Conservation (phyloP, 2,888 invertebrate species). For the Polymixis lichenea region DNA sequence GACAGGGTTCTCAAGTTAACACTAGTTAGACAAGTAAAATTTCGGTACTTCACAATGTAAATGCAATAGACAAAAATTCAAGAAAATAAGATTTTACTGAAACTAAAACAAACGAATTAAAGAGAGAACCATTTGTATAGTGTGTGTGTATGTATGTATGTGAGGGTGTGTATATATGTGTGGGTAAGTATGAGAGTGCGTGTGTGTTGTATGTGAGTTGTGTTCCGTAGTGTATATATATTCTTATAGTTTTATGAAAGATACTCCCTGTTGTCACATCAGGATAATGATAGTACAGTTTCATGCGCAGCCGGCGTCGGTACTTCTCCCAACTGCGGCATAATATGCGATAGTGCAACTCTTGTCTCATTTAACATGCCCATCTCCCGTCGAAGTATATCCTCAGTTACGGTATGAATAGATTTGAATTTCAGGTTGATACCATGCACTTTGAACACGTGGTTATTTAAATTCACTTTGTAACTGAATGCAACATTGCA, state of each 20-base stretch:
- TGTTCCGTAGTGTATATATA: too few species aligned
- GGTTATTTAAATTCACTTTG: constrained; percentile 89
- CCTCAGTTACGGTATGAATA: constrained; percentile 87
- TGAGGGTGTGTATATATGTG: too few species aligned
- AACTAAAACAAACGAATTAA: too few species aligned
- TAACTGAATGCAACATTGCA: constrained; percentile 89
- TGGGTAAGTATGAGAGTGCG: too few species aligned
- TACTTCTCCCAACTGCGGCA: constrained; percentile 80
- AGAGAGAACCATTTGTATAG: too few species aligned
- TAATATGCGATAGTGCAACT: constrained; percentile 81
- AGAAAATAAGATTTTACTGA: too few species aligned
- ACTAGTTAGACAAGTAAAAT: too few species aligned
- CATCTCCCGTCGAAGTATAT: constrained; percentile 83
- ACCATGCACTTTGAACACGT: constrained; percentile 87
- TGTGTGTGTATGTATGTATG: too few species aligned
- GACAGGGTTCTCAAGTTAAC: too few species aligned
- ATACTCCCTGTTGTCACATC: constrained; percentile 31
- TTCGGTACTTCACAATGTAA: too few species aligned
- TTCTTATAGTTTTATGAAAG: constrained; percentile 15
- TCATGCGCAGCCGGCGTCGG: constrained; percentile 83
- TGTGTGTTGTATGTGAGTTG: too few species aligned
- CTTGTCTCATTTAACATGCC: constrained; percentile 80
- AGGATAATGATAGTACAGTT: constrained; percentile 72
- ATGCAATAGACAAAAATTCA: too few species aligned
- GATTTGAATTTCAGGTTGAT: constrained; percentile 89